Evolutionary conservation across 2,888 invertebrate species (phyloP).

Genomic region (Agonum fuliginosum): DNA sequence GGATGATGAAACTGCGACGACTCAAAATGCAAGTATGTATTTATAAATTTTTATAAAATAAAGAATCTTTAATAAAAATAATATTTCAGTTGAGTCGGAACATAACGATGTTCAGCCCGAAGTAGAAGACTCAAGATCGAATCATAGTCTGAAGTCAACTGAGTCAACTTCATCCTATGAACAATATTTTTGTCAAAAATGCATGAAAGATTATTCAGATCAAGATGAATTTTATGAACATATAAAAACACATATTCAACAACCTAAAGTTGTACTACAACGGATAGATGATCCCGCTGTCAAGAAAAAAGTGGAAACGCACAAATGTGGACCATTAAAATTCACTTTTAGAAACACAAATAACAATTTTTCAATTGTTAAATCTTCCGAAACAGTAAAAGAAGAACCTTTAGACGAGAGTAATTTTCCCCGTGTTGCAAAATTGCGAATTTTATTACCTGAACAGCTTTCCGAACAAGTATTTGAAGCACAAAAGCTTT

Average conservation of each 20-base stretch:
- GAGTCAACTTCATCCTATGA: constrained; percentile 46
- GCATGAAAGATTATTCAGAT: constrained; percentile 63
- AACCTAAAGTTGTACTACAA: constrained; percentile 63
- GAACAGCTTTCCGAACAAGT: constrained; percentile 42
- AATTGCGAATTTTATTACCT: constrained; percentile 54
- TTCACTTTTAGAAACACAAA: constrained; percentile 43
- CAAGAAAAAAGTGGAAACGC: constrained; percentile 54
- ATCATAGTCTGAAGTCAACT: constrained; percentile 40
- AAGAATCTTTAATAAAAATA: not conserved
- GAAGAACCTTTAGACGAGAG: not conserved
- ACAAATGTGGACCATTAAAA: constrained; percentile 49
- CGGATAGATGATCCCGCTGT: constrained; percentile 62
- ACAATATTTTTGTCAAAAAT: constrained; percentile 64
- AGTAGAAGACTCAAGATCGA: constrained; percentile 51
- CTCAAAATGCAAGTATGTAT: constrained; percentile 23
- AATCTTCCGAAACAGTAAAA: not conserved
- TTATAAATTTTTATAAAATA: not conserved
- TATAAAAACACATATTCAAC: constrained; percentile 63
- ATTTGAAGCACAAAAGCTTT: not conserved
- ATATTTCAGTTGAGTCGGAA: constrained; percentile 44
- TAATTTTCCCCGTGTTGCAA: constrained; percentile 31
- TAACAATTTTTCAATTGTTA: constrained; percentile 50
- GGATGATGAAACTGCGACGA: constrained; percentile 15
- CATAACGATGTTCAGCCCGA: constrained; percentile 2
- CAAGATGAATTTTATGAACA: constrained; percentile 63